Evolutionary conservation across 2,888 invertebrate species (phyloP).

Genomic region (Xanthia togata): DNA sequence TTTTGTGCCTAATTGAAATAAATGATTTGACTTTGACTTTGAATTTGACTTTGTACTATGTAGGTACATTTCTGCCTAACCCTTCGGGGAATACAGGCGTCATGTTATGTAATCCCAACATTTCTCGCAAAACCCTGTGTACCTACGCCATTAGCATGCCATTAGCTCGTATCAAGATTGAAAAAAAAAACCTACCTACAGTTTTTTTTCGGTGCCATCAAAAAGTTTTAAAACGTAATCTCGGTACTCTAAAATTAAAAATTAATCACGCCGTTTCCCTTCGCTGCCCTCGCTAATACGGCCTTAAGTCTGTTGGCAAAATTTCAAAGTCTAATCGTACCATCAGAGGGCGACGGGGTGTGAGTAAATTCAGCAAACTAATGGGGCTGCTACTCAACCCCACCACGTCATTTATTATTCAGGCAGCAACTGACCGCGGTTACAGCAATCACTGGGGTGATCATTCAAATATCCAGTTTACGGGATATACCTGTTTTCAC

Average conservation of each 20-base stretch:
- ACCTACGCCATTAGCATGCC: neutral
- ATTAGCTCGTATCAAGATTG: neutral
- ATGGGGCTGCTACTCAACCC: conserved; percentile 48
- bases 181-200: neutral
- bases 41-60: no score
- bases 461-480: conserved; percentile 60
- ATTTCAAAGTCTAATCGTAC: conserved; percentile 54
- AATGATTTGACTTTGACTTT: no score
- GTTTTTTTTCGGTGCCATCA: neutral
- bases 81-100: neutral
- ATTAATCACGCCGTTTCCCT: conserved; percentile 44
- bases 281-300: conserved; percentile 38
- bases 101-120: neutral
- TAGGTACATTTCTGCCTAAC: neutral
- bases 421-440: conserved; percentile 58
- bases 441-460: conserved; percentile 58
- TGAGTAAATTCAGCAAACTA: conserved; percentile 60
- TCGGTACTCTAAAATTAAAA: conserved; percentile 49
- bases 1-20: no score
- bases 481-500: conserved; percentile 27
- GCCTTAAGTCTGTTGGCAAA: conserved; percentile 57
- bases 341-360: conserved; percentile 36
- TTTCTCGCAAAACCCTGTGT: neutral
- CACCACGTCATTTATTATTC: conserved; percentile 66
- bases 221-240: conserved; percentile 28